Evolutionary conservation across 2,797 vertebrate species (phyloP).

Genomic region (Acipenser oxyrinchus): DNA sequence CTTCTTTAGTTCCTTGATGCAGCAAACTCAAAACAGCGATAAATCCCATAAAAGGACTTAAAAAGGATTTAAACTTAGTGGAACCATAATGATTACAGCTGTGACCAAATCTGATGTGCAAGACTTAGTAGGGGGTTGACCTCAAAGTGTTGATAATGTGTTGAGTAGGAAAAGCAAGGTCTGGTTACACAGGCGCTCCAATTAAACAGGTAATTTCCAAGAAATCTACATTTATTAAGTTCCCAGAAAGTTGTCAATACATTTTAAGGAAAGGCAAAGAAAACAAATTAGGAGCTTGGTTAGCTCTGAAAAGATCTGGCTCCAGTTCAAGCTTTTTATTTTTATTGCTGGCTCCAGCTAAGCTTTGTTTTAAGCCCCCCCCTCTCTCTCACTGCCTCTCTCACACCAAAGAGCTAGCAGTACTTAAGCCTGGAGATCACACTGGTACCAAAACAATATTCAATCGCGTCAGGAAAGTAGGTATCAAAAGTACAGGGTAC

Average conservation of each 20-base stretch:
- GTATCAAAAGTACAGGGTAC: too few species aligned
- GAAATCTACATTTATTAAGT: slow-evolving; percentile 12
- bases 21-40: too few species aligned
- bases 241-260: slow-evolving; percentile 6
- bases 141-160: not conserved
- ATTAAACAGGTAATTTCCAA: not conserved
- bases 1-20: too few species aligned
- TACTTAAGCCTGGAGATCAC: slow-evolving; percentile 8
- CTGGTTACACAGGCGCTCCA: not conserved
- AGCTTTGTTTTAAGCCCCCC: slow-evolving; percentile 7
- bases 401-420: slow-evolving; percentile 19
- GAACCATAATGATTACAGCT: not conserved
- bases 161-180: slow-evolving; percentile 1
- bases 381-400: slow-evolving; percentile 15
- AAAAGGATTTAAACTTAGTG: too few species aligned
- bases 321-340: slow-evolving; percentile 4
- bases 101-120: not conserved
- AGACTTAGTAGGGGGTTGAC: not conserved
- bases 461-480: too few species aligned
- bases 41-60: too few species aligned
- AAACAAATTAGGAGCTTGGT: slow-evolving; percentile 5
- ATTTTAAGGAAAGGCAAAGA: not conserved
- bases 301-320: slow-evolving; percentile 13
- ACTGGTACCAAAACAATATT: not conserved
- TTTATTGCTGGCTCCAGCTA: slow-evolving; percentile 25